These are phyloP conservation scores for Engystomops pustulosus DNA, from an alignment of 2,113 vertebrate species.

Conservation along the genomic window DNA sequence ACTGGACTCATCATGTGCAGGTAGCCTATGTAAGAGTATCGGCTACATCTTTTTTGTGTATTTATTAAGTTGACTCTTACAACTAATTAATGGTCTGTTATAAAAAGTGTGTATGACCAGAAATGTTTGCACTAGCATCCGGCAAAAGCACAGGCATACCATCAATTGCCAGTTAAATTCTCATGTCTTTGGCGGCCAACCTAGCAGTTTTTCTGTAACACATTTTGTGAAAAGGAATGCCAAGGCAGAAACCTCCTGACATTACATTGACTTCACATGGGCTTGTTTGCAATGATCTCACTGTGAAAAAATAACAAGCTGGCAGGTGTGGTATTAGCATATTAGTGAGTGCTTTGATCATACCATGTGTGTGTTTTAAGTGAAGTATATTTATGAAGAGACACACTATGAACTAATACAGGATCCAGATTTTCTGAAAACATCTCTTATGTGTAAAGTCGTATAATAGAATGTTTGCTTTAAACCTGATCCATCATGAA, in stretches of 20 bases:
- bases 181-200: not conserved
- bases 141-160: not conserved
- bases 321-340: not conserved
- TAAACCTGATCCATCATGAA: constrained; percentile 11
- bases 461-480: constrained; percentile 18
- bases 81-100: not conserved
- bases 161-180: not conserved
- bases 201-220: not conserved
- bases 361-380: not conserved
- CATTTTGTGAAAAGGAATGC: not conserved
- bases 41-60: no score
- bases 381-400: not conserved
- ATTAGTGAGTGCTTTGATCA: not conserved
- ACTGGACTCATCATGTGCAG: no score
- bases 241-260: not conserved
- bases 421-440: not conserved
- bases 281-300: constrained; percentile 8
- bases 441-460: not conserved
- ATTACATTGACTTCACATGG: not conserved
- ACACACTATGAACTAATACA: not conserved
- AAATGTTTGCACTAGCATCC: not conserved
- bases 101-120: not conserved
- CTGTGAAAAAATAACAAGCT: not conserved
- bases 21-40: no score
- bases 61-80: no score